Evolutionary conservation across 1,140 invertebrate species (phyloP).

Genomic region (Aphelenchoides besseyi): DNA sequence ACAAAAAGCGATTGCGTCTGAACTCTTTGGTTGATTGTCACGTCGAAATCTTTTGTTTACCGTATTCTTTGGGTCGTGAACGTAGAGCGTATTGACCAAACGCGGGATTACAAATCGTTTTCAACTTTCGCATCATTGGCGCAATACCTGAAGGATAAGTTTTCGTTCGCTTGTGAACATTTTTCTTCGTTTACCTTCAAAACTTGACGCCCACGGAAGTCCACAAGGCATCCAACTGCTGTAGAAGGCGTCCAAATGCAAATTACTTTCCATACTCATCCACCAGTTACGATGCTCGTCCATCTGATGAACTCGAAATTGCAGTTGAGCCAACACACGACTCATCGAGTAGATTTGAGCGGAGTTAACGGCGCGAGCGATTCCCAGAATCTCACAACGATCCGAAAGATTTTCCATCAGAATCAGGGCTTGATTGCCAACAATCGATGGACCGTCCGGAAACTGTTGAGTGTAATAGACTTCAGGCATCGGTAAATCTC

Average conservation of each 20-base stretch:
- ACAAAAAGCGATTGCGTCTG: slow-evolving; percentile 23
- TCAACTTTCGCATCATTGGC: slow-evolving; percentile 7
- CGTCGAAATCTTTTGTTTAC: background rate
- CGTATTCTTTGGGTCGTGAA: background rate
- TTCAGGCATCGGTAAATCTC: slow-evolving; percentile 1
- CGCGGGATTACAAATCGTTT: slow-evolving; percentile 3
- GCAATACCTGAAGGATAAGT: background rate
- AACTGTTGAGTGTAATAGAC: slow-evolving; percentile 14
- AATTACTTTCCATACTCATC: background rate
- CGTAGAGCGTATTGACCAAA: slow-evolving; percentile 5
- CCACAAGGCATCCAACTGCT: background rate
- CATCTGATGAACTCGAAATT: slow-evolving; percentile 7
- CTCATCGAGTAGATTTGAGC: background rate
- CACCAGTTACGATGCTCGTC: background rate
- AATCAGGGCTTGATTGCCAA: background rate
- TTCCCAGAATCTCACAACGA: slow-evolving; percentile 1
- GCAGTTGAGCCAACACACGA: background rate
- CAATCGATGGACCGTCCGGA: background rate
- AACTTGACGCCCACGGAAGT: background rate
- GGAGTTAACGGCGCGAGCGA: background rate
- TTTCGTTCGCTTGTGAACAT: background rate
- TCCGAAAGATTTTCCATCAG: slow-evolving; percentile 5
- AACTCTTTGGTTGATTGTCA: background rate
- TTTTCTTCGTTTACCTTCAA: slow-evolving; percentile 10
- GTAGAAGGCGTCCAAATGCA: slow-evolving; percentile 11